Evolutionary conservation across 2,888 invertebrate species (phyloP).

Genomic region (Hydraecia micacea): DNA sequence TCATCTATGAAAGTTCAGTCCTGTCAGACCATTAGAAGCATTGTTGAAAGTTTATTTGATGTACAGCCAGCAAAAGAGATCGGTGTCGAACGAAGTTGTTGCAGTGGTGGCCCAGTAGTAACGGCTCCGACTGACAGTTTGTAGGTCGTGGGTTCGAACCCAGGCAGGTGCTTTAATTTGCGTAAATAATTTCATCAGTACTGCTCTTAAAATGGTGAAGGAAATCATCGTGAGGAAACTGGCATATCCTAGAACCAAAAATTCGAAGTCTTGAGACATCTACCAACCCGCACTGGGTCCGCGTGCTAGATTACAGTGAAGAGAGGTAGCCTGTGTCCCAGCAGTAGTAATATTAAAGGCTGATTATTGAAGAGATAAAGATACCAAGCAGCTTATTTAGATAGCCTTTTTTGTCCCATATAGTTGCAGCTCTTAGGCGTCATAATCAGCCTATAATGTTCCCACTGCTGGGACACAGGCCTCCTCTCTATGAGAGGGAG

Average conservation of each 20-base stretch:
- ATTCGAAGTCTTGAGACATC: neutral
- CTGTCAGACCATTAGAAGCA: conserved; percentile 18
- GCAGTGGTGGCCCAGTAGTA: neutral
- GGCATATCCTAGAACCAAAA: neutral
- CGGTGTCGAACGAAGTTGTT: neutral
- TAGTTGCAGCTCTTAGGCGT: too few species aligned
- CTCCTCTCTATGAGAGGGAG: too few species aligned
- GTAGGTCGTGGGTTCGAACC: neutral
- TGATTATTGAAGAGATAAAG: neutral
- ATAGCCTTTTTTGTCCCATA: neutral
- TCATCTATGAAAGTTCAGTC: conserved; percentile 43
- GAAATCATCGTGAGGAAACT: neutral
- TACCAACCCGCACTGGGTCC: neutral
- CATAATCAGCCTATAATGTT: too few species aligned
- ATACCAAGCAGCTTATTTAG: too few species aligned
- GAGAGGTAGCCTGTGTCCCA: neutral
- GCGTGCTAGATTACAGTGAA: neutral
- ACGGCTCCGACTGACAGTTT: neutral
- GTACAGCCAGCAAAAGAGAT: neutral
- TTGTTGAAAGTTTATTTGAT: conserved; percentile 29
- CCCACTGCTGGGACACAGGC: too few species aligned
- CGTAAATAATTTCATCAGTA: neutral
- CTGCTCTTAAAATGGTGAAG: neutral
- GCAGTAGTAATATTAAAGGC: neutral
- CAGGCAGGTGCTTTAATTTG: neutral